Evolutionary conservation across 2,888 invertebrate genomes (phyloP).

Genomic region (Physocephala rufipes): DNA sequence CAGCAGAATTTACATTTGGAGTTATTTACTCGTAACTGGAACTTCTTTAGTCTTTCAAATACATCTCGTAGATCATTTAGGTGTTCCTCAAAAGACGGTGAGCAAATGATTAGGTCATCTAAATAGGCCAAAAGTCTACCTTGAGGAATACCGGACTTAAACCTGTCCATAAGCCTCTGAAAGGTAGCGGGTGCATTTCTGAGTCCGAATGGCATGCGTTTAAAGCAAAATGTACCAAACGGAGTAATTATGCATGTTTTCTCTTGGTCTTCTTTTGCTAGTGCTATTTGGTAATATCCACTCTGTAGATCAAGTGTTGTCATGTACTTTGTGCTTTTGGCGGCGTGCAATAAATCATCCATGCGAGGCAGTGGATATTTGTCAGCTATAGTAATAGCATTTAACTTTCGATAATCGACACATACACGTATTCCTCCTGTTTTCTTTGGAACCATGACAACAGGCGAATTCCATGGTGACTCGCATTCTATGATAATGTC

Average conservation of each 20-base stretch:
- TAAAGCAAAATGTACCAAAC: conserved; percentile 54
- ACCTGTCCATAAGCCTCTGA: conserved; percentile 42
- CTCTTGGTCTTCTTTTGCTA: conserved; percentile 50
- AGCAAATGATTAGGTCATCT: conserved; percentile 52
- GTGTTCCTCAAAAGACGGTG: conserved; percentile 45
- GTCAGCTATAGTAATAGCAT: neutral
- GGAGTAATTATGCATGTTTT: conserved; percentile 57
- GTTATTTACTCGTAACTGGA: conserved; percentile 41
- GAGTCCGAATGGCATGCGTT: conserved; percentile 57
- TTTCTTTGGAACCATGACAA: conserved; percentile 56
- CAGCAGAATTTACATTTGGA: conserved; percentile 47
- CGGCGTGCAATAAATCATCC: conserved; percentile 62
- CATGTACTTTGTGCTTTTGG: too few relatives aligned
- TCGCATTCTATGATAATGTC: conserved; percentile 59
- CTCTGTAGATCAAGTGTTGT: too few relatives aligned
- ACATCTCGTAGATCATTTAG: conserved; percentile 34
- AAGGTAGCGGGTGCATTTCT: conserved; percentile 55
- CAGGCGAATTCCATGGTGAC: conserved; percentile 57
- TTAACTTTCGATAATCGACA: neutral
- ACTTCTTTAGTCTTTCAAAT: conserved; percentile 28
- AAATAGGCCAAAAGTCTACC: conserved; percentile 48
- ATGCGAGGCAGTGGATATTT: conserved; percentile 49
- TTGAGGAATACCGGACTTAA: conserved; percentile 41
- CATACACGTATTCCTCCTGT: conserved; percentile 54
- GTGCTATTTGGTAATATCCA: too few relatives aligned